phyloP scores from a whole-genome alignment of 2,888 invertebrate species.

The Cheilosia urbana region DNA sequence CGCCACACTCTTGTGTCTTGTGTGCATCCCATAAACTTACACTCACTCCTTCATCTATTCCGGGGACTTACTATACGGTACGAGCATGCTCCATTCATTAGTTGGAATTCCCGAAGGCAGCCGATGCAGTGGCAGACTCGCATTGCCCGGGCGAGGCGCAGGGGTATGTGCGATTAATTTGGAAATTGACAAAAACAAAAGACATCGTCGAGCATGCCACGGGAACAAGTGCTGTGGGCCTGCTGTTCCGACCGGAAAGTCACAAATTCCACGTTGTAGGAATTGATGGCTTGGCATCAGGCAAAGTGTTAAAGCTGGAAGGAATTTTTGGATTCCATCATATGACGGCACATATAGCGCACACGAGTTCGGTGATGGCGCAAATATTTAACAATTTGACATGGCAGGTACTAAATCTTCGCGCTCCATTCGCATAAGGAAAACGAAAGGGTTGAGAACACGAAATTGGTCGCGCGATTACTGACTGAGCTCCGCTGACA shows the following conservation, averaged over 20 bases:
- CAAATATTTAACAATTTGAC: conserved; percentile 76
- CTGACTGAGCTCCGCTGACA: conserved; percentile 56
- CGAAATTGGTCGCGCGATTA: conserved; percentile 63
- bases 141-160: neutral
- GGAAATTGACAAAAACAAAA: conserved; percentile 75
- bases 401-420: conserved; percentile 75
- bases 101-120: conserved; percentile 61
- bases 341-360: conserved; percentile 53
- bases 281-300: conserved; percentile 74
- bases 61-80: conserved; percentile 59
- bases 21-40: conserved; percentile 50
- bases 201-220: conserved; percentile 67
- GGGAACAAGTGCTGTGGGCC: conserved; percentile 60
- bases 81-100: conserved; percentile 71
- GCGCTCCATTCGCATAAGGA: conserved; percentile 47
- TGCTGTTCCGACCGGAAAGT: conserved; percentile 71
- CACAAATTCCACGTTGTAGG: conserved; percentile 72
- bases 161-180: conserved; percentile 62
- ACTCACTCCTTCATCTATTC: conserved; percentile 71
- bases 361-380: conserved; percentile 71
- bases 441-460: conserved; percentile 68
- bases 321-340: conserved; percentile 73
- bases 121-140: neutral
- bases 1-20: neutral
- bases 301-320: conserved; percentile 68